Evolutionary conservation across 53 echinoderm and acorn worm species (phyloP), one percentile per base, ranked within the genome.

Genomic region (Echinarachnius parma): DNA sequence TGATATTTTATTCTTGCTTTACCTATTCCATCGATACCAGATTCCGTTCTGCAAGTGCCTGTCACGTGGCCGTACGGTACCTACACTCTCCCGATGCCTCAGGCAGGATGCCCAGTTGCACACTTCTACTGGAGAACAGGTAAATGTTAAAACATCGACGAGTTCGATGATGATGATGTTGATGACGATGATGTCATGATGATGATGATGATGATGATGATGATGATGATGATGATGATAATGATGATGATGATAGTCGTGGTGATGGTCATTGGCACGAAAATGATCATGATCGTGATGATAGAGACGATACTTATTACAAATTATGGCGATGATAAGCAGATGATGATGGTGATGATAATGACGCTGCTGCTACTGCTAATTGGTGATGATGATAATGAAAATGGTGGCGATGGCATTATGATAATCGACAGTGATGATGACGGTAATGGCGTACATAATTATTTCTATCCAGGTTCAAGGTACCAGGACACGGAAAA

Each of bases 401-500:
- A n/a, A n/a, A n/a, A n/a, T n/a, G n/a, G n/a, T n/a, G n/a, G n/a
- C n/a, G n/a, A n/a, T n/a, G n/a, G n/a, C n/a, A n/a, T n/a, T n/a
- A n/a, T n/a, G n/a, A n/a, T n/a, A n/a, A n/a, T n/a, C n/a, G n/a
- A n/a, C n/a, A n/a, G n/a, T n/a, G n/a, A n/a, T n/a, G n/a, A n/a
- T n/a, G n/a, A n/a, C n/a, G n/a, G n/a, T n/a, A n/a, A n/a, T n/a
- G n/a, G n/a, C n/a, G n/a, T n/a, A n/a, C n/a, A n/a, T n/a, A n/a
- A n/a, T n/a, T n/a, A n/a, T n/a, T n/a, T n/a, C n/a, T n/a, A n/a
- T 52, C 8, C 68, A 68, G 92, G 92, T 11, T 88, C 80, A 21
- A 77, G 92, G 15, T 84, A 30, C 46, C 92, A 92, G 56, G 92
- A 92, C 54, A 92, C 87, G 4, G 87, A 92, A 60, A 84, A 87